Evolutionary conservation across 2,888 invertebrate species (phyloP), one percentile per base, ranked within the genome.

Genomic region (Altica lythri): DNA sequence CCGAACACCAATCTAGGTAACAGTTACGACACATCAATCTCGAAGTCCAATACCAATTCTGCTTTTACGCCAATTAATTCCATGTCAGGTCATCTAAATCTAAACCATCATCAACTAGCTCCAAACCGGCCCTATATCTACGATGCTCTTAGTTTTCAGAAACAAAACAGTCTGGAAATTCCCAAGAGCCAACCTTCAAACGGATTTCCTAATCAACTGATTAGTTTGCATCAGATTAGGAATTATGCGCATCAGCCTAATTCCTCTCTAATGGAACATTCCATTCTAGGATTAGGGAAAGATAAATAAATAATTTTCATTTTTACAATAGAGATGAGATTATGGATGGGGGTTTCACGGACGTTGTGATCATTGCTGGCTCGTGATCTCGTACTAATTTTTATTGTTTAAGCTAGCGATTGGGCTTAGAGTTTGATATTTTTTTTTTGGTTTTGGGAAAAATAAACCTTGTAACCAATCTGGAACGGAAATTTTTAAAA

Each of bases 1-100:
- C 77, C 78, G 4, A 77, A 77, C 48, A 72, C 77, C 18, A 76
- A 75, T 55, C 60, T 74, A 29, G 64, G 68, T 19, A 75, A 75
- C 78, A 77, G 71, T 1, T 81, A 82, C 65, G 81, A 82, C 71
- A 77, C 81, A 38, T 68, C 68, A 44, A 73, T 73, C 47, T 71
- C 73, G 8, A 74, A 73, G 51, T 68, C 69, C 42, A 71, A 71
- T 65, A 88, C 89, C 53, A 90, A 89, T 68, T 91, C 91, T 34
- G 95, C 96, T 62, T 96, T 96, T 78, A 95, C 95, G 58, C 95
- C 95, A 30, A 94, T 95, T 74, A 95, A 90, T 71, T 90, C 89
- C 37, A 89, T 90, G 85, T 88, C 89, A 64, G 90, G 89, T 61
- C 91, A 72, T 53, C 66, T 74, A 32, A 74, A 74, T 79, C 89